Evolutionary conservation across 1,140 invertebrate genomes (phyloP).

Genomic region (Polypedilum vanderplanki): DNA sequence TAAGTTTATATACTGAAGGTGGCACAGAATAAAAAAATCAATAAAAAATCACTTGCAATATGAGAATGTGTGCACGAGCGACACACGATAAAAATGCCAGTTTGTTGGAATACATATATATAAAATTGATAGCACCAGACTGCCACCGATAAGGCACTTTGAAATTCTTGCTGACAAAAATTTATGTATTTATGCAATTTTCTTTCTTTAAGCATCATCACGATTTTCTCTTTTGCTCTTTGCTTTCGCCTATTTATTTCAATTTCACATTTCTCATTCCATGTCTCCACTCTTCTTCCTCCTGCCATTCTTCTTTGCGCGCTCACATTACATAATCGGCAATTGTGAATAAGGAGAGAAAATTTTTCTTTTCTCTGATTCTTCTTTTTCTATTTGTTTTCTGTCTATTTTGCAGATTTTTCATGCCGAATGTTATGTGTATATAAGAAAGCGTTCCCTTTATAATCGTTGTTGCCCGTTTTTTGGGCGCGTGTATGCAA

Average conservation of each 20-base stretch:
- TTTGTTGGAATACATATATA: not conserved
- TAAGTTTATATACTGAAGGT: not conserved
- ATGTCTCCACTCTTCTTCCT: not conserved
- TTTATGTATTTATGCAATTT: slow-evolving; percentile 16
- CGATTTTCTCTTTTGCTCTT: not conserved
- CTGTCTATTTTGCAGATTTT: too few species aligned
- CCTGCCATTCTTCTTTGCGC: not conserved
- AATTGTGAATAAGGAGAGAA: too few species aligned
- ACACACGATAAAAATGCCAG: not conserved
- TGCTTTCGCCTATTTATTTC: not conserved
- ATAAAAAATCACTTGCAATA: slow-evolving; percentile 28
- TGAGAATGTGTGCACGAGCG: not conserved
- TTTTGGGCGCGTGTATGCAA: too few species aligned
- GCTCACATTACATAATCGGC: too few species aligned
- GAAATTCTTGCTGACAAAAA: not conserved
- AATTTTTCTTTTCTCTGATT: too few species aligned
- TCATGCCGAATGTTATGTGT: too few species aligned
- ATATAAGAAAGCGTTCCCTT: too few species aligned
- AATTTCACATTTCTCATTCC: not conserved
- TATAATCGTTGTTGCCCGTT: too few species aligned
- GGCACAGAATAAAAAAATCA: slow-evolving; percentile 12
- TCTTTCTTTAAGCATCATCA: not conserved
- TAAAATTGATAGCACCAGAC: not conserved
- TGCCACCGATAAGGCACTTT: not conserved
- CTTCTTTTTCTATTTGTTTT: too few species aligned